Conservation (phyloP, 53 echinoderm and acorn worm genomes). For the Hippasteria phrygiana region DNA sequence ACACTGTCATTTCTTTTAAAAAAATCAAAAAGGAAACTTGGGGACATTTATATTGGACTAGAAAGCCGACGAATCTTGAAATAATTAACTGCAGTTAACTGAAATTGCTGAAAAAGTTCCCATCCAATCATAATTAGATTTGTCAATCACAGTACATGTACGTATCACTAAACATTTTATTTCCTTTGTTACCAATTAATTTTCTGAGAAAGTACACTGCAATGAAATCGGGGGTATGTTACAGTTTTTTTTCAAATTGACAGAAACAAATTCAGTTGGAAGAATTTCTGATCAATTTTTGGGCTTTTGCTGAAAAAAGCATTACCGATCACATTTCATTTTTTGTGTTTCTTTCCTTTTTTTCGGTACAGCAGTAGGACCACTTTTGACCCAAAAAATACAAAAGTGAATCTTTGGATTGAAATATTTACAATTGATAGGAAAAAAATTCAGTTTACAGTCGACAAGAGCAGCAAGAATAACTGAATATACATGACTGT, state of each 20-base stretch:
- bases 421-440: conserved; percentile 58
- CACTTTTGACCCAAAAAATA: conserved; percentile 64
- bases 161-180: conserved; percentile 54
- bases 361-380: conserved; percentile 20
- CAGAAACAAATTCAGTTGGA: conserved; percentile 28
- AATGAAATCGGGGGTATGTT: conserved; percentile 19
- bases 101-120: not conserved
- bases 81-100: not conserved
- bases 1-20: not conserved
- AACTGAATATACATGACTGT: conserved; percentile 12
- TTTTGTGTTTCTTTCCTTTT: conserved; percentile 8
- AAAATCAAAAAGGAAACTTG: not conserved
- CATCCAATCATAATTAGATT: conserved; percentile 8
- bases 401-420: conserved; percentile 65
- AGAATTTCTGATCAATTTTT: not conserved
- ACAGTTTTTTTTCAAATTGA: not conserved
- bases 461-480: conserved; percentile 50
- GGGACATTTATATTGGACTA: not conserved
- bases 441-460: conserved; percentile 43
- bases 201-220: conserved; percentile 53
- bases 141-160: conserved; percentile 35
- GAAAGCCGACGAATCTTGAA: not conserved
- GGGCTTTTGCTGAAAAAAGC: not conserved
- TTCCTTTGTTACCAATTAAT: conserved; percentile 12
- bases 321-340: not conserved